Evolutionary conservation across 2,113 vertebrate genomes (phyloP), one percentile per base, ranked within the genome.

Genomic region (crab-eating macaque (Macaca fascicularis)): DNA sequence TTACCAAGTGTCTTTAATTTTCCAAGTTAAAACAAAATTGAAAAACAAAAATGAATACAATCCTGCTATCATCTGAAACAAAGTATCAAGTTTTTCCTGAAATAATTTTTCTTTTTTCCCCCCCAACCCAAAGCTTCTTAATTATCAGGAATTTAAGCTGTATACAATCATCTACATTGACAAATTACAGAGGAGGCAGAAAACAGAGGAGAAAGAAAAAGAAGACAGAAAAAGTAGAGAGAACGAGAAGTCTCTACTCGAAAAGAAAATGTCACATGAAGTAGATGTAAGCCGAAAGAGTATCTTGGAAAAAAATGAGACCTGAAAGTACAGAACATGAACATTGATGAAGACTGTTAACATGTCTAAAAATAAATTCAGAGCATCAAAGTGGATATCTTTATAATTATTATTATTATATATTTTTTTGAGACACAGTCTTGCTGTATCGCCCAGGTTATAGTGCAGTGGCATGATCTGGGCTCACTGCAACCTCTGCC

Each of bases 101-200:
- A 50, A 64, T 84, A 7, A 82, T 93, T 96, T 90, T 55, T 25
- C 19, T 64, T 43, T 25, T 8, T 82, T 82, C 86, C 48, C 32
- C 11, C 72, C 25, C 17, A 52, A 74, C 94, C 92, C 86, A 38
- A 2, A 99, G 98, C 74, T 64, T 90, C 95, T 95, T 87, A 98
- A 81, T 97, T 98, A 98, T 40, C 96, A 97, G 88, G 98, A 98
- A 97, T 97, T 98, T 40, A 96, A 96, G 92, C 87, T 97, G 84
- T 98, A 98, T 70, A 97, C 97, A 38, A 94, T 95, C 94, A 98
- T 97, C 96, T 97, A 91, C 59, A 89, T 61, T 52, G 97, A 98
- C 50, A 98, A 98, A 88, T 94, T 96, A 8, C 90, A 98, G 57
- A 55, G 97, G 70, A 98, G 40, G 92, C 84, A 67, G 84, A 96